phyloP scores from a whole-genome alignment of 2,888 invertebrate genomes.

The Sphaerophoria taeniata region DNA sequence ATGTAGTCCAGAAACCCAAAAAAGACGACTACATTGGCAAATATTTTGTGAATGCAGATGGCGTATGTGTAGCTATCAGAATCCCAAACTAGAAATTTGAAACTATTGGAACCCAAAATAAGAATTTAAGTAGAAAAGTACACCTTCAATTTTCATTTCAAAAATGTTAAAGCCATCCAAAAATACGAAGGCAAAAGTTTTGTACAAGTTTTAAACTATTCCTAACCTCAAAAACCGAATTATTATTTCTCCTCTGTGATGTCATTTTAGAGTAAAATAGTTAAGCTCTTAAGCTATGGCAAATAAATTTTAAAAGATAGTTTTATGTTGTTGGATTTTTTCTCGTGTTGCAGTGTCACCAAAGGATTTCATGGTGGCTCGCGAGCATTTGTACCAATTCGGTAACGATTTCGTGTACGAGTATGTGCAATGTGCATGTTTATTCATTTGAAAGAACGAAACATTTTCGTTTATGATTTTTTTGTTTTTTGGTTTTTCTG shows the following conservation, averaged over 20 bases:
- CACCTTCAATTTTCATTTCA: neutral
- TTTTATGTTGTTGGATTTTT: neutral
- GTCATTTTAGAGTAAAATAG: conserved; percentile 42
- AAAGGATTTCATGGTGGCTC: neutral
- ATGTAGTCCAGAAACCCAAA: too few species aligned
- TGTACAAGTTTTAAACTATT: conserved; percentile 35
- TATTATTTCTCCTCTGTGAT: conserved; percentile 9
- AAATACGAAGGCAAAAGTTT: conserved; percentile 17
- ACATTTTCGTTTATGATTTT: too few species aligned
- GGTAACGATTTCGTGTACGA: neutral
- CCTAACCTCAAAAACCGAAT: conserved; percentile 33
- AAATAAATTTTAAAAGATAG: conserved; percentile 29
- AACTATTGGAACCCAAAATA: neutral
- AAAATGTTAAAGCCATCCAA: conserved; percentile 9
- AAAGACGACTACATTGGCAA: too few species aligned
- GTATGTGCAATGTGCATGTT: neutral
- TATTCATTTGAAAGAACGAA: neutral
- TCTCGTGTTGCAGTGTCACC: neutral
- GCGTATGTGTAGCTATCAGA: neutral
- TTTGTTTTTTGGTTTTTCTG: neutral
- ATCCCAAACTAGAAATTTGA: neutral
- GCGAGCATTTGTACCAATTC: neutral
- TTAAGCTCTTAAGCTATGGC: conserved; percentile 34
- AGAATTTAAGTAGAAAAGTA: too few species aligned
- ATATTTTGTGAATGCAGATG: neutral